A percentile compares a stretch with the other conserved stretches of the same genome.
These are phyloP conservation scores for Eleginops maclovinus DNA, from an alignment of 2,113 vertebrate species.

Conservation along the genomic window DNA sequence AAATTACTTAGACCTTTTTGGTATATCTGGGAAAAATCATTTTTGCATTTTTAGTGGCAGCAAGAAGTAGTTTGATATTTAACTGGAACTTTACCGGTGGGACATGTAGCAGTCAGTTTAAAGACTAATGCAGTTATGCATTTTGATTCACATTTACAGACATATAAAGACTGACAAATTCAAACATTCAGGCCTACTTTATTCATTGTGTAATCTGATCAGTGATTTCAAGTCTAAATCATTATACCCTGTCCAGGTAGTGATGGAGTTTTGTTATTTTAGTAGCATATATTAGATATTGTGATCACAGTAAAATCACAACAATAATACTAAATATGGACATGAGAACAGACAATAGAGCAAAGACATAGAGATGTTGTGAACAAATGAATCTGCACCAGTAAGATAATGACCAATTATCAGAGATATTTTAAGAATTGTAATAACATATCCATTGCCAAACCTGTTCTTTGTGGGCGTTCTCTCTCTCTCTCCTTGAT, in stretches of 20 bases:
- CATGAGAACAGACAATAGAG: conserved; percentile 2
- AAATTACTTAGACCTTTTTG: not conserved
- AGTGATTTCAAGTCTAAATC: not conserved
- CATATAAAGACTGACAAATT: not conserved
- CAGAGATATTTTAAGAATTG: not conserved
- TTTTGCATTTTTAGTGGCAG: too few relatives aligned
- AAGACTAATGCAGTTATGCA: not conserved
- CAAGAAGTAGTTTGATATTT: not conserved
- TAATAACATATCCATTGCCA: not conserved
- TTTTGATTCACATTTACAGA: not conserved
- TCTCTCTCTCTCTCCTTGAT: not conserved
- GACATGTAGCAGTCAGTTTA: not conserved
- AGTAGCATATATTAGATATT: not conserved
- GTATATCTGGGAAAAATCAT: not conserved
- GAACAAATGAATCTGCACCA: not conserved
- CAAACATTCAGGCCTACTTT: too few relatives aligned
- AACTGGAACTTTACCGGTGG: too few relatives aligned
- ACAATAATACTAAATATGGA: not conserved
- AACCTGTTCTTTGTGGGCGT: not conserved
- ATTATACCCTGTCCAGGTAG: not conserved
- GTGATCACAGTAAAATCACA: not conserved
- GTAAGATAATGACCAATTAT: not conserved
- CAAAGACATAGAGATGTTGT: not conserved
- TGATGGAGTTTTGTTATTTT: too few relatives aligned
- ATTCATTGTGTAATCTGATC: not conserved